phyloP scores from a whole-genome alignment of 2,797 vertebrate species.

The Peromyscus aztecus region DNA sequence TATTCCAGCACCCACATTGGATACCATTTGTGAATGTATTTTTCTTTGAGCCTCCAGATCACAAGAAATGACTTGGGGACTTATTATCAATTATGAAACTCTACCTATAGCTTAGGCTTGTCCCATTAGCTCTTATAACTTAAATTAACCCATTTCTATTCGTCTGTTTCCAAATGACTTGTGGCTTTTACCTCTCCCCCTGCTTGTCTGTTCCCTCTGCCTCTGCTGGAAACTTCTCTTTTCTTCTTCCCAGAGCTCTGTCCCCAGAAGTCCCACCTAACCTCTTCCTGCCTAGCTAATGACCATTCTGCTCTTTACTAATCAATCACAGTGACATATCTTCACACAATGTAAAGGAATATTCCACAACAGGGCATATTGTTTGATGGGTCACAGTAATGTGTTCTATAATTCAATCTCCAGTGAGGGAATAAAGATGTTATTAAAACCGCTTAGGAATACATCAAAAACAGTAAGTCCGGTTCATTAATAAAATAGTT shows the following conservation, averaged over 20 bases:
- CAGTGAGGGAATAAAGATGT: neutral
- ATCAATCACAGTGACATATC: neutral
- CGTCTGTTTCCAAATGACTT: neutral
- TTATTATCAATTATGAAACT: neutral
- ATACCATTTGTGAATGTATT: neutral
- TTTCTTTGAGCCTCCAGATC: neutral
- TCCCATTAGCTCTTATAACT: neutral
- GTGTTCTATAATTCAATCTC: neutral
- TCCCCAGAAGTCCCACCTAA: neutral
- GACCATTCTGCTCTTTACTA: neutral
- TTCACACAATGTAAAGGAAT: neutral
- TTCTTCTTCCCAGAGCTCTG: neutral
- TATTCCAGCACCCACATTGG: neutral
- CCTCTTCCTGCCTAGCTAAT: neutral
- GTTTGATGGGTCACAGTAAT: neutral
- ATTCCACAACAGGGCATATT: neutral
- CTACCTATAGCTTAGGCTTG: neutral
- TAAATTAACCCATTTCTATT: neutral
- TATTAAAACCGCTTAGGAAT: conserved; percentile 2
- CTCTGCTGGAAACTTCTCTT: neutral
- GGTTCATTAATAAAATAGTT: conserved; percentile 24
- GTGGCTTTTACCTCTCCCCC: neutral
- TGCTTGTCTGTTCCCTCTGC: neutral
- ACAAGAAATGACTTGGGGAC: neutral
- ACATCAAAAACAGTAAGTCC: neutral